Evolutionary conservation across 2,113 vertebrate species (phyloP).

Genomic region (Regulus satrapa): DNA sequence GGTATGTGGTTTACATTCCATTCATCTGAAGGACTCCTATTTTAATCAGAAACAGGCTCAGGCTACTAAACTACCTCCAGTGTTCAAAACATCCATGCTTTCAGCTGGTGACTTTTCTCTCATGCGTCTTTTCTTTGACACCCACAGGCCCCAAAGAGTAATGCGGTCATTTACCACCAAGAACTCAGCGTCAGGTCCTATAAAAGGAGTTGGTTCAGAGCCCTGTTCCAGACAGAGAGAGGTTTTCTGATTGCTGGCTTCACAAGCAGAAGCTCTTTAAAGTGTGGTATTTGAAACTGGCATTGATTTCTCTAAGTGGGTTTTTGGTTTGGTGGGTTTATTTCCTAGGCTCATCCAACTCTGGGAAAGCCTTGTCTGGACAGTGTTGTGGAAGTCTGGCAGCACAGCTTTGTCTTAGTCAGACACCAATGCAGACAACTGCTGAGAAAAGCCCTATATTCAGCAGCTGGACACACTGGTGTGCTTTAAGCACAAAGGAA

Average conservation of each 20-base stretch:
- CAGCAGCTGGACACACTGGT: not conserved
- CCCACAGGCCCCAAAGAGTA: not conserved
- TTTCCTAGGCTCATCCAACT: not conserved
- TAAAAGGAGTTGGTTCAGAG: not conserved
- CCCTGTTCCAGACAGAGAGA: constrained; percentile 8
- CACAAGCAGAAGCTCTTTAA: not conserved
- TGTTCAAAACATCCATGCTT: constrained; percentile 5
- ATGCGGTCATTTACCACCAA: constrained; percentile 12
- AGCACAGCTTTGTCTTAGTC: not conserved
- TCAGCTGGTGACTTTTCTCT: not conserved
- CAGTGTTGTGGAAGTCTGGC: constrained; percentile 6
- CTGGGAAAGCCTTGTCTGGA: constrained; percentile 34
- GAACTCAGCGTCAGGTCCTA: not conserved
- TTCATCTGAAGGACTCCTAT: constrained; percentile 57
- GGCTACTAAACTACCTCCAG: constrained; percentile 50
- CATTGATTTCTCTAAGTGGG: not conserved
- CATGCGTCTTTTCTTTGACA: constrained; percentile 39
- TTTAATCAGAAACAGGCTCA: constrained; percentile 66
- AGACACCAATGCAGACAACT: not conserved
- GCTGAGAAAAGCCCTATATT: not conserved
- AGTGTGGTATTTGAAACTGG: not conserved
- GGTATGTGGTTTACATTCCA: constrained; percentile 70
- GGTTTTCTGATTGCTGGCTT: constrained; percentile 1
- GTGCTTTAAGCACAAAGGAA: not conserved
- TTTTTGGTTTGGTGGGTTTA: not conserved